phyloP scores from a whole-genome alignment of 2,888 invertebrate species.

The Tridacna crocea region DNA sequence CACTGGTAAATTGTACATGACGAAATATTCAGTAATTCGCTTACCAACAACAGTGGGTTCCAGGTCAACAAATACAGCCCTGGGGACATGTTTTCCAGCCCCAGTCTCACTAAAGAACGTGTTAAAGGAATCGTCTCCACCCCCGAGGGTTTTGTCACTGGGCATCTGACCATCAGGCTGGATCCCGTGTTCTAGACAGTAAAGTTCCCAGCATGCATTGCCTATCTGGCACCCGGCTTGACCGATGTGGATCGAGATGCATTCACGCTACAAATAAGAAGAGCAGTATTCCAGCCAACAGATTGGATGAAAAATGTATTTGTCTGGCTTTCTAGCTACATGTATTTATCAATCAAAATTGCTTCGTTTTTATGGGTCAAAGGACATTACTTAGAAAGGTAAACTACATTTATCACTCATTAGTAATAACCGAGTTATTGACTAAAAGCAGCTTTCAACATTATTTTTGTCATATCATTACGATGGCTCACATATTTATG shows the following conservation, averaged over 20 bases:
- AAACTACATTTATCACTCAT: not conserved
- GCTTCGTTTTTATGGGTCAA: too few relatives aligned
- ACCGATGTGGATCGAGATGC: constrained; percentile 17
- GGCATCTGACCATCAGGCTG: constrained; percentile 29
- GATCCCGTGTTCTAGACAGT: constrained; percentile 26
- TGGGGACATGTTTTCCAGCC: constrained; percentile 97
- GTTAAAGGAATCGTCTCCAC: constrained; percentile 30
- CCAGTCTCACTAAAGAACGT: constrained; percentile 90
- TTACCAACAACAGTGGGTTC: constrained; percentile 97
- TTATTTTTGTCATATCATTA: too few relatives aligned
- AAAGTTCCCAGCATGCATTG: constrained; percentile 25
- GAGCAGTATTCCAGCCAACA: constrained; percentile 85
- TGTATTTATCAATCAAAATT: too few relatives aligned
- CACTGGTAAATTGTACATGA: too few relatives aligned
- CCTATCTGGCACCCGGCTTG: constrained; percentile 30
- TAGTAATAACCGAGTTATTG: too few relatives aligned
- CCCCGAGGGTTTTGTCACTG: constrained; percentile 29
- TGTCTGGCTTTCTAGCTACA: too few relatives aligned
- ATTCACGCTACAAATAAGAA: constrained; percentile 68
- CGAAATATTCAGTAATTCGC: constrained; percentile 57
- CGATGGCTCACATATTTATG: too few relatives aligned
- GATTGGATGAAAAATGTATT: constrained; percentile 88
- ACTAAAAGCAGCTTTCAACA: too few relatives aligned
- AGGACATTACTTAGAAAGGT: not conserved
- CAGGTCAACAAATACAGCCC: constrained; percentile 96